A percentile compares a stretch with the other conserved stretches of the same genome.
Conservation (phyloP, 2,797 vertebrate genomes). For the Intellagama lesueurii region DNA sequence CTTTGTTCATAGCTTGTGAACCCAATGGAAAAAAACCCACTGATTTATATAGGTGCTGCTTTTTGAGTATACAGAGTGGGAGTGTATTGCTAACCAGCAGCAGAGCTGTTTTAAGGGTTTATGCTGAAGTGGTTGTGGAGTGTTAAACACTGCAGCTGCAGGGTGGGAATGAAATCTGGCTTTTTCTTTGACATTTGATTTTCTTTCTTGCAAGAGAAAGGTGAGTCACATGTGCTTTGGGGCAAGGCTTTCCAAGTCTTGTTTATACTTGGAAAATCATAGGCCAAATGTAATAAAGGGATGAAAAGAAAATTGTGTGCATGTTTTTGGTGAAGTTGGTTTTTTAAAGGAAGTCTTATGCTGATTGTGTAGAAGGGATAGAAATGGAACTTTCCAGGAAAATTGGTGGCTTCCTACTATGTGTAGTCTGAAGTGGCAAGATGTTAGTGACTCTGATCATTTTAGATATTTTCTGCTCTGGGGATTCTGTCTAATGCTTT, state of each 20-base stretch:
- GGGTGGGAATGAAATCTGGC: constrained; percentile 10
- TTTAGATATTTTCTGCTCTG: rapidly evolving
- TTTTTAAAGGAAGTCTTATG: rapidly evolving
- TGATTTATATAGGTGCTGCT: constrained; percentile 30
- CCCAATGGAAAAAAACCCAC: constrained; percentile 12
- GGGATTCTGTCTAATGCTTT: background rate
- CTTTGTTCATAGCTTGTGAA: constrained; percentile 23
- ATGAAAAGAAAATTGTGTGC: background rate
- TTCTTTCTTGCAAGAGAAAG: constrained; percentile 40
- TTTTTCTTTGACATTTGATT: constrained; percentile 18
- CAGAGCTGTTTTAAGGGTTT: constrained; percentile 19
- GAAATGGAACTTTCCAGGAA: background rate
- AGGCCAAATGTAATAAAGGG: constrained; percentile 25
- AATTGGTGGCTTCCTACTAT: background rate
- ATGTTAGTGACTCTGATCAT: background rate
- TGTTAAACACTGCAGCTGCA: constrained; percentile 12
- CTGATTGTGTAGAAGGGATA: background rate
- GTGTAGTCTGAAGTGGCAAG: background rate
- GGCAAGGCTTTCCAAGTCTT: constrained; percentile 27
- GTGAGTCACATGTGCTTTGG: constrained; percentile 23
- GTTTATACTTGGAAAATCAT: background rate
- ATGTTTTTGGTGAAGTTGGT: background rate
- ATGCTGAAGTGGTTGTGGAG: constrained; percentile 1
- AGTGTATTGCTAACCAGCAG: background rate
- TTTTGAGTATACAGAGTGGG: background rate